A percentile compares a stretch with the other conserved stretches of the same genome.
Conservation (phyloP, 2,113 vertebrate species). For the Oostethus manadensis region DNA sequence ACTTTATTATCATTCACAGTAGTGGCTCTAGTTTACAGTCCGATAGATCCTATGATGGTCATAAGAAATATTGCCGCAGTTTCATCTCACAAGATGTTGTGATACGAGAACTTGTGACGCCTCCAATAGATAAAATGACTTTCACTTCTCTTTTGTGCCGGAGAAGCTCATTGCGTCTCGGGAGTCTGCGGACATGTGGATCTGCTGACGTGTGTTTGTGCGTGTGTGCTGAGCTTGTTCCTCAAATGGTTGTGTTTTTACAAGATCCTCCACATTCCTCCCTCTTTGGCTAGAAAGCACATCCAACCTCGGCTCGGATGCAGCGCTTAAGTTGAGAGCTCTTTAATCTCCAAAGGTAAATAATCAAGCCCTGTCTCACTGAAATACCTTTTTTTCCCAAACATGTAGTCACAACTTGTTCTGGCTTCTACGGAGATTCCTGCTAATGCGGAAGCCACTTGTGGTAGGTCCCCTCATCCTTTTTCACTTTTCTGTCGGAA, state of each 20-base stretch:
- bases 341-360: slow-evolving; percentile 62
- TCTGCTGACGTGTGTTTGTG: slow-evolving; percentile 18
- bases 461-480: slow-evolving; percentile 8
- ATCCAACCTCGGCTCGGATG: slow-evolving; percentile 42
- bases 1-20: too few species aligned
- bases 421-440: background rate
- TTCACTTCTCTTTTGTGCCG: slow-evolving; percentile 55
- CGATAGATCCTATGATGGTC: too few species aligned
- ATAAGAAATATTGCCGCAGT: too few species aligned
- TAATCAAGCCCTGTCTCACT: slow-evolving; percentile 23
- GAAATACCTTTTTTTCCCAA: slow-evolving; percentile 22
- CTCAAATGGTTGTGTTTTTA: slow-evolving; percentile 62
- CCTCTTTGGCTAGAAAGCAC: slow-evolving; percentile 27
- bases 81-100: too few species aligned
- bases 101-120: too few species aligned
- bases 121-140: slow-evolving; percentile 15
- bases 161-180: slow-evolving; percentile 25
- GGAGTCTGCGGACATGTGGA: slow-evolving; percentile 48
- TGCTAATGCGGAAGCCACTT: slow-evolving; percentile 5
- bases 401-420: background rate
- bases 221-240: slow-evolving; percentile 43
- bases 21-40: too few species aligned
- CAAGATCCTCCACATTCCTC: slow-evolving; percentile 58
- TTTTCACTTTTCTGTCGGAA: slow-evolving; percentile 25
- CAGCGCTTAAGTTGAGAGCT: slow-evolving; percentile 41